Percentiles rank a stretch among this genome's conserved stretches.
These are phyloP conservation scores for Lasioglossum pauxillum DNA, from an alignment of 2,888 invertebrate species.

Conservation along the genomic window DNA sequence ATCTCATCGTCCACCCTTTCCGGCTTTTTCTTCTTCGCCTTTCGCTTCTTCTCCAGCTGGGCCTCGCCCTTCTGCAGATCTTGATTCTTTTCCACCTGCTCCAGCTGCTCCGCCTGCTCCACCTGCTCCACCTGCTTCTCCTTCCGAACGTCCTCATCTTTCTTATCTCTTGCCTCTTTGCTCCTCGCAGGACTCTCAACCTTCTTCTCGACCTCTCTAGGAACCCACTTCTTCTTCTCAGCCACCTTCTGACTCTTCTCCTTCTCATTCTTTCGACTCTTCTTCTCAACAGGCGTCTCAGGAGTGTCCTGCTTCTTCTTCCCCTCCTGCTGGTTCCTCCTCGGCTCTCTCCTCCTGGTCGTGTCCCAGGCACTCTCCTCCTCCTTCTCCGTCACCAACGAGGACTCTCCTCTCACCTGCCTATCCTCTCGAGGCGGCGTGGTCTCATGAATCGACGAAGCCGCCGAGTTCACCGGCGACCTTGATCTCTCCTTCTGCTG, in stretches of 20 bases:
- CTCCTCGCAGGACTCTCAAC: constrained; percentile 16
- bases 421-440: constrained; percentile 55
- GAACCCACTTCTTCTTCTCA: constrained; percentile 30
- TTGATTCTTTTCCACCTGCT: constrained; percentile 45
- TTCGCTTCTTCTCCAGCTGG: constrained; percentile 75
- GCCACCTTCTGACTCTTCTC: constrained; percentile 47
- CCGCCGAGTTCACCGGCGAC: constrained; percentile 57
- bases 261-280: constrained; percentile 50
- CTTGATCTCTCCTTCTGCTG: constrained; percentile 65
- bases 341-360: constrained; percentile 71
- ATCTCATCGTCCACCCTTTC: constrained; percentile 84
- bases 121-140: constrained; percentile 58
- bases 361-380: constrained; percentile 72
- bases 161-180: constrained; percentile 13
- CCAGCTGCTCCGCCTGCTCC: constrained; percentile 59
- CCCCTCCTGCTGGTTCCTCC: constrained; percentile 59
- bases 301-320: constrained; percentile 1
- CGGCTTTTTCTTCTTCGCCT: constrained; percentile 78
- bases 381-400: constrained; percentile 41
- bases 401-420: constrained; percentile 27
- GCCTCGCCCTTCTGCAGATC: background rate
- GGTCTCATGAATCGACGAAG: constrained; percentile 57
- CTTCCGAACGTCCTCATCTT: constrained; percentile 16
- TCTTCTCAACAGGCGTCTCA: constrained; percentile 57
- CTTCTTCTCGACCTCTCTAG: background rate